Evolutionary conservation across 2,797 vertebrate species (phyloP), one percentile per base, ranked within the genome.

Genomic region (Cossypha heuglini): DNA sequence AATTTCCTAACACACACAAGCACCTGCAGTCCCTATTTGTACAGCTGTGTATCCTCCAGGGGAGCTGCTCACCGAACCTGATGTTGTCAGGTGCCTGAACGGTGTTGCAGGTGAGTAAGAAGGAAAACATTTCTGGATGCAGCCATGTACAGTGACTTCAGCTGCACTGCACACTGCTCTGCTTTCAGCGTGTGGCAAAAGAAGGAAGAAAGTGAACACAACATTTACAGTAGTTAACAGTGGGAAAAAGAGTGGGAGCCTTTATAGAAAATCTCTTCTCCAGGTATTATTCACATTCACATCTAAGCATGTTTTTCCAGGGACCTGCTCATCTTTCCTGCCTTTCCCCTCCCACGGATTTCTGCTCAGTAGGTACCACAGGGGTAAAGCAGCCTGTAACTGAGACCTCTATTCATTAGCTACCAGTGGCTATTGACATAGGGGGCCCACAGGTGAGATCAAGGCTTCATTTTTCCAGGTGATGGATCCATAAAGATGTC

Each of bases 1-100:
- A 4, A 7, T 68, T 81, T 52, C 40, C 55, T 33, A 42, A 38
- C 2, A 45, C 19, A 42, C 0, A 0, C 10, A 31, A 45, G 11
- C n/a, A 43, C 35, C 51, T 51, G 51, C 5, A 1, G 45, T 33
- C 63, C 3, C 0, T 63, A 0, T 52, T 48, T 49, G 19, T 38
- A 20, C 26, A 54, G 28, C 61, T 87, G 45, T 59, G 38, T 10
- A 6, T 79, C 38, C 71, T 52, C 51, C 51, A 71, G 48, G 75
- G 45, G 21, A 76, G 26, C 64, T 43, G 42, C 52, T 73, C 28
- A 35, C 48, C 64, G 12, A 18, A 17, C 7, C 20, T 66, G 85
- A 45, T 24, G 3, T 43, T 31, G 22, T 52, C 72, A 57, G 24
- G 5, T 68, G 29, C 42, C 67, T n/a, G 51, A 38, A 43, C 21